These are phyloP conservation scores for Ateles fusciceps DNA, from an alignment of 2,797 vertebrate species.

Conservation along the genomic window DNA sequence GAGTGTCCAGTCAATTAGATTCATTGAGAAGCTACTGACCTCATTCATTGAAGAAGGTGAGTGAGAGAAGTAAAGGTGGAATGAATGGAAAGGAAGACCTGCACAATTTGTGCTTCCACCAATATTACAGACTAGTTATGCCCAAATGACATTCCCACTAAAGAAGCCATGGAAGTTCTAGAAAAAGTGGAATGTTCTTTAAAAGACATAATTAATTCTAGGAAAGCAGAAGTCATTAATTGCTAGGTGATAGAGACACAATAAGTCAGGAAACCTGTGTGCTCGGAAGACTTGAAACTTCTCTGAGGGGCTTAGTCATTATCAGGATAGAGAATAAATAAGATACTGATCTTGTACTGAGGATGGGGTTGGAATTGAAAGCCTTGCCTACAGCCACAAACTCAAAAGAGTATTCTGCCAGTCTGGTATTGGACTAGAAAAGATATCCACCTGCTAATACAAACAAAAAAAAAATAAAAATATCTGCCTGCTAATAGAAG, in stretches of 20 bases:
- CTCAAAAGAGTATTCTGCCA: background rate
- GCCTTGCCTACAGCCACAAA: background rate
- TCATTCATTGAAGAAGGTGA: background rate
- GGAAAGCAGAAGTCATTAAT: background rate
- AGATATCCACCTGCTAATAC: background rate
- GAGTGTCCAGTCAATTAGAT: too few relatives aligned
- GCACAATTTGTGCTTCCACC: accelerated
- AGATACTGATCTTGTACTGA: background rate
- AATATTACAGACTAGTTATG: accelerated
- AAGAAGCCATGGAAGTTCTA: background rate
- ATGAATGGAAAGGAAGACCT: background rate
- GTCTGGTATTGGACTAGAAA: background rate
- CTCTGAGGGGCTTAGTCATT: background rate
- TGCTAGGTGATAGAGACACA: too few relatives aligned
- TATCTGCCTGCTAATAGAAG: background rate
- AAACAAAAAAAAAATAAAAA: background rate
- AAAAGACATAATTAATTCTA: background rate
- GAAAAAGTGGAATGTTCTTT: background rate
- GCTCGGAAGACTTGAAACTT: background rate
- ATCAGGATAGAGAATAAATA: background rate
- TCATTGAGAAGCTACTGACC: too few relatives aligned
- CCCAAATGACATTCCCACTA: background rate
- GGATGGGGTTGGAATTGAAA: background rate
- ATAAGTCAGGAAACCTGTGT: background rate
- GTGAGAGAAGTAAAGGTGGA: background rate